These are phyloP conservation scores for Sturmia bella DNA, from an alignment of 2,888 invertebrate species.

Conservation along the genomic window DNA sequence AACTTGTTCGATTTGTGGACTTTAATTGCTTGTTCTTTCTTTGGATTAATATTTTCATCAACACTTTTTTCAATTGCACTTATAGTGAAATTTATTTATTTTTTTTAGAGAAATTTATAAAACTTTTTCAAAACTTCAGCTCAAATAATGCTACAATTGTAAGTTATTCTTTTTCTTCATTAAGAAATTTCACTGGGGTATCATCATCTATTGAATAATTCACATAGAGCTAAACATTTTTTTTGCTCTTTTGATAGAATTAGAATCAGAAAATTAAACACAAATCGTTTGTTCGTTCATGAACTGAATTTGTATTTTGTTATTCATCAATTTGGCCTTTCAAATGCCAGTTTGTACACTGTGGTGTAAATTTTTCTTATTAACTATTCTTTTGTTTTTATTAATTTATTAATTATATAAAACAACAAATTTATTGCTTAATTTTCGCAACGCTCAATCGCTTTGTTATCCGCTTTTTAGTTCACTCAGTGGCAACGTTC, in stretches of 20 bases:
- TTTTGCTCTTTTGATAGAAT: slow-evolving; percentile 19
- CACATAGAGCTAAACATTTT: neutral
- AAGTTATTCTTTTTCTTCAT: neutral
- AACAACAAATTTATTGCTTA: neutral
- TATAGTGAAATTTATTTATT: neutral
- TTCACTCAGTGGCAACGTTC: slow-evolving; percentile 70
- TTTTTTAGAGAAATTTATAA: neutral
- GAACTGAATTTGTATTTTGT: slow-evolving; percentile 12
- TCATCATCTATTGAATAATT: slow-evolving; percentile 16
- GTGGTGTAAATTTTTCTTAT: neutral
- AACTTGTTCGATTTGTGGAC: slow-evolving; percentile 60
- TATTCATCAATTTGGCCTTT: neutral
- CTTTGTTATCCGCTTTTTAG: slow-evolving; percentile 64
- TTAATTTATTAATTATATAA: slow-evolving; percentile 30
- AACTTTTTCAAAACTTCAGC: neutral
- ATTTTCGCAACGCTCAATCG: neutral
- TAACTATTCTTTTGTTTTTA: neutral
- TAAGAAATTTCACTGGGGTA: slow-evolving; percentile 23
- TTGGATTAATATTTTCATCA: slow-evolving; percentile 5
- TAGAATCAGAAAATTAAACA: slow-evolving; percentile 34
- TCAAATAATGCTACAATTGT: neutral
- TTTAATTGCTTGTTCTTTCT: slow-evolving; percentile 23
- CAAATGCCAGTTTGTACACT: neutral
- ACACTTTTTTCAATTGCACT: neutral
- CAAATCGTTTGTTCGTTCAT: slow-evolving; percentile 41